These are phyloP conservation scores for Damaliscus lunatus DNA, from an alignment of 2,113 vertebrate species.

Conservation along the genomic window DNA sequence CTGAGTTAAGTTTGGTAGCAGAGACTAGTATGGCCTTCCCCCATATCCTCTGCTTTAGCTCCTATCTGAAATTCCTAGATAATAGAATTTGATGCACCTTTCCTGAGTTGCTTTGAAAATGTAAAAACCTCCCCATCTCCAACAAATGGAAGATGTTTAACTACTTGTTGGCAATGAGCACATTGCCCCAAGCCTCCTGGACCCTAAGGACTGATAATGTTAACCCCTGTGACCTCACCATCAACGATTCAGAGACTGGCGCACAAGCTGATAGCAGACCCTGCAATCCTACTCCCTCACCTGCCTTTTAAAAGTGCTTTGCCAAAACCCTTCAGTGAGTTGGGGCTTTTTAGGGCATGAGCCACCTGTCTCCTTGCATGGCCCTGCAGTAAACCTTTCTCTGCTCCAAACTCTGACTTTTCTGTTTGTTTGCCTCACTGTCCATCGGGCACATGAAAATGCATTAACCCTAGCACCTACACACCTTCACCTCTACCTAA, in stretches of 20 bases:
- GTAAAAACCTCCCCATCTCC: not conserved
- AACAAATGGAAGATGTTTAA: not conserved
- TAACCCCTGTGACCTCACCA: not conserved
- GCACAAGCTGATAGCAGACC: not conserved
- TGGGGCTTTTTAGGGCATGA: not conserved
- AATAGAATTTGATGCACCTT: not conserved
- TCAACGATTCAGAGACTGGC: not conserved
- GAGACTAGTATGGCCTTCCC: not conserved
- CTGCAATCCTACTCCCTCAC: not conserved
- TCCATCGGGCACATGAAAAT: not conserved
- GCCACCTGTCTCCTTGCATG: not conserved
- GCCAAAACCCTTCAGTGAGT: not conserved
- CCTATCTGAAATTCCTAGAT: not conserved
- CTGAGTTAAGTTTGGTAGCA: not conserved
- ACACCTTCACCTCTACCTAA: not conserved
- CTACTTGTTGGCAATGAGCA: not conserved
- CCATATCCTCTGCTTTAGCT: not conserved
- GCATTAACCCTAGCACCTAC: not conserved
- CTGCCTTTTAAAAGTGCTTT: not conserved
- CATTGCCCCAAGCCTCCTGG: not conserved
- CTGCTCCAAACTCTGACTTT: not conserved
- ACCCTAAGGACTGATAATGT: not conserved
- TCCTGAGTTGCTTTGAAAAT: not conserved
- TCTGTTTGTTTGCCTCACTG: not conserved
- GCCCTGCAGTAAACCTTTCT: not conserved